A percentile compares a stretch with the other conserved stretches of the same genome.
Evolutionary conservation across 2,797 vertebrate genomes (phyloP).

Genomic region (Leptatherina wallacei): DNA sequence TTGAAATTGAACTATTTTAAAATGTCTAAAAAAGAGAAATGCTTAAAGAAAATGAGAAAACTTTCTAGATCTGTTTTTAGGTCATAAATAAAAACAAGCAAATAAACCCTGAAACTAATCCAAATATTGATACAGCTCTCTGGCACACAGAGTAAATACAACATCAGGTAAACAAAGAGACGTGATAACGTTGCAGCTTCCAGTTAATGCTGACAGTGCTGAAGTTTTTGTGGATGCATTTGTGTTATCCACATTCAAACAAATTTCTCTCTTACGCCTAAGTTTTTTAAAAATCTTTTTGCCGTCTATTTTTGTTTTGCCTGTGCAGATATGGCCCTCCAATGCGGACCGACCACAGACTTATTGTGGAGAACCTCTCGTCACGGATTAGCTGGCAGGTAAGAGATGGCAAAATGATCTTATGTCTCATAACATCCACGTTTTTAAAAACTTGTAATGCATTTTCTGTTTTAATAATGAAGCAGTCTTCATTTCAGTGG

Average conservation of each 20-base stretch:
- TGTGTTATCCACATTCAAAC: rapidly evolving
- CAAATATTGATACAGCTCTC: constrained; percentile 34
- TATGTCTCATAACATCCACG: neutral
- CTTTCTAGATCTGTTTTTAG: neutral
- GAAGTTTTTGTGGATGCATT: neutral
- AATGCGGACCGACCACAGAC: constrained; percentile 91
- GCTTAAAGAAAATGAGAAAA: neutral
- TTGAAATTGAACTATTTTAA: too few species aligned
- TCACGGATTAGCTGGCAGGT: constrained; percentile 96
- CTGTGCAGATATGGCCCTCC: constrained; percentile 88
- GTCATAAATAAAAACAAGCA: neutral
- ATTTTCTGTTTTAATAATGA: constrained; percentile 6
- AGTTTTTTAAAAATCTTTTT: neutral
- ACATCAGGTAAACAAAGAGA: neutral
- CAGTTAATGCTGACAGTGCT: neutral
- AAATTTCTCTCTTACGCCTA: neutral
- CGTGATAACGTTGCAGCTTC: neutral
- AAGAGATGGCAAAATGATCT: constrained; percentile 61
- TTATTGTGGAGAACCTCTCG: constrained; percentile 94
- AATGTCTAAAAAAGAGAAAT: neutral
- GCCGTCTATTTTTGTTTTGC: neutral
- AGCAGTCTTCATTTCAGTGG: constrained; percentile 48
- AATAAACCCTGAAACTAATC: constrained; percentile 1
- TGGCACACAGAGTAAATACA: neutral
- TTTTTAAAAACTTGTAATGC: neutral